Percentiles rank a stretch among this genome's conserved stretches.
These are phyloP conservation scores for Drosophila atripex DNA, from an alignment of 2,888 invertebrate genomes.

Conservation along the genomic window DNA sequence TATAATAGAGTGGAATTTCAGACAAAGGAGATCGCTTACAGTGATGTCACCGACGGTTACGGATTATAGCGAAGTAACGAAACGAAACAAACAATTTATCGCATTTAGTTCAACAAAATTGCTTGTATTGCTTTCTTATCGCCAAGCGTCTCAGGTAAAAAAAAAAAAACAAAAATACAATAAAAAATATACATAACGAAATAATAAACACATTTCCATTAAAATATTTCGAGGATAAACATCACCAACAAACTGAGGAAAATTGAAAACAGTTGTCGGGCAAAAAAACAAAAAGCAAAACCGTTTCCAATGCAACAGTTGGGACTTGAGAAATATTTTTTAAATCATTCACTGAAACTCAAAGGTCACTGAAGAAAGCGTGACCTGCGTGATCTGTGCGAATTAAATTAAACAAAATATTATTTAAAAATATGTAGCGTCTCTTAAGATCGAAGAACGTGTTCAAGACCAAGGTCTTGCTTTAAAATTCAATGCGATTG, in stretches of 20 bases:
- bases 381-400: constrained; percentile 19
- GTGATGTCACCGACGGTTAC: constrained; percentile 61
- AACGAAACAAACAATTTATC: constrained; percentile 1
- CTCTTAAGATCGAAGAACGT: not conserved
- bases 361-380: constrained; percentile 25
- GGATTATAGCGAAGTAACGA: constrained; percentile 39
- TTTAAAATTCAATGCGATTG: no score
- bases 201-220: constrained; percentile 13
- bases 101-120: constrained; percentile 1
- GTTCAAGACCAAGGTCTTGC: constrained; percentile 16
- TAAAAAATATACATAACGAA: not conserved
- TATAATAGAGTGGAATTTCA: constrained; percentile 16
- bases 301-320: not conserved
- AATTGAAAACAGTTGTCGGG: not conserved
- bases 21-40: constrained; percentile 18
- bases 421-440: constrained; percentile 8
- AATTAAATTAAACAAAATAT: constrained; percentile 7
- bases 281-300: not conserved
- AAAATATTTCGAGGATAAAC: constrained; percentile 12
- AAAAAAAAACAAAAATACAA: not conserved
- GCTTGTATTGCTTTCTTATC: constrained; percentile 2
- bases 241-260: not conserved
- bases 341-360: constrained; percentile 7
- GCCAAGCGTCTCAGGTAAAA: constrained; percentile 4
- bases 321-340: not conserved